Conservation (phyloP, 2,888 invertebrate genomes). For the Gasteruption jaculator region DNA sequence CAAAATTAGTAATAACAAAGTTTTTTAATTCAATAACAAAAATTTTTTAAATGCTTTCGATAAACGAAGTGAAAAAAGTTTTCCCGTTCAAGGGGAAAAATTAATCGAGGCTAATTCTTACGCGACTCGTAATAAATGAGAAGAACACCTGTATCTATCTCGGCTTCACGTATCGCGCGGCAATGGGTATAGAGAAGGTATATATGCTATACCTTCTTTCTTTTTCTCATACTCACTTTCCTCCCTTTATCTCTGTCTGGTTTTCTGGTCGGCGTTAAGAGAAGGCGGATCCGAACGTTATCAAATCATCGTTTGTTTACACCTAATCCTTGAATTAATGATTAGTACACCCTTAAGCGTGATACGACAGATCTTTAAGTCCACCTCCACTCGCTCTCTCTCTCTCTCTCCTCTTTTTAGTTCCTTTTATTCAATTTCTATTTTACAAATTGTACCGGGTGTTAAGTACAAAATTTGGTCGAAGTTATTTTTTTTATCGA, state of each 20-base stretch:
- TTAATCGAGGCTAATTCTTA: constrained; percentile 40
- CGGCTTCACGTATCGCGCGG: constrained; percentile 17
- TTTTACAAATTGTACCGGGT: constrained; percentile 34
- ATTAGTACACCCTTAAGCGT: constrained; percentile 40
- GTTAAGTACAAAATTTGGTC: constrained; percentile 14
- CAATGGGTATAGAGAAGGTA: constrained; percentile 19
- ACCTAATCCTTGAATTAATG: constrained; percentile 51
- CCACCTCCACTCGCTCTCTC: constrained; percentile 30
- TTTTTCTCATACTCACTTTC: constrained; percentile 16
- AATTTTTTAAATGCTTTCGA: too few relatives aligned
- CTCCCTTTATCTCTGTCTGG: constrained; percentile 14
- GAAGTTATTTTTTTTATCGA: too few relatives aligned
- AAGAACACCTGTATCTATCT: constrained; percentile 33
- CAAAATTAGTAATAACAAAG: too few relatives aligned
- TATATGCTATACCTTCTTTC: too few relatives aligned
- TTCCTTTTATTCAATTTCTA: too few relatives aligned
- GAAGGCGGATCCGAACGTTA: constrained; percentile 43
- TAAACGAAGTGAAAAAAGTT: constrained; percentile 7
- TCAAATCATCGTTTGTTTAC: constrained; percentile 50
- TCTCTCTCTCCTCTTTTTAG: too few relatives aligned
- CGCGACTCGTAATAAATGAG: too few relatives aligned
- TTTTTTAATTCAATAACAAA: too few relatives aligned
- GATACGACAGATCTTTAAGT: constrained; percentile 47
- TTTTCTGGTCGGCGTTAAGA: constrained; percentile 24
- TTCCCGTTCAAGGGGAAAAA: constrained; percentile 30